Evolutionary conservation across 2,888 invertebrate genomes (phyloP).

Genomic region (Drosophila affinis): DNA sequence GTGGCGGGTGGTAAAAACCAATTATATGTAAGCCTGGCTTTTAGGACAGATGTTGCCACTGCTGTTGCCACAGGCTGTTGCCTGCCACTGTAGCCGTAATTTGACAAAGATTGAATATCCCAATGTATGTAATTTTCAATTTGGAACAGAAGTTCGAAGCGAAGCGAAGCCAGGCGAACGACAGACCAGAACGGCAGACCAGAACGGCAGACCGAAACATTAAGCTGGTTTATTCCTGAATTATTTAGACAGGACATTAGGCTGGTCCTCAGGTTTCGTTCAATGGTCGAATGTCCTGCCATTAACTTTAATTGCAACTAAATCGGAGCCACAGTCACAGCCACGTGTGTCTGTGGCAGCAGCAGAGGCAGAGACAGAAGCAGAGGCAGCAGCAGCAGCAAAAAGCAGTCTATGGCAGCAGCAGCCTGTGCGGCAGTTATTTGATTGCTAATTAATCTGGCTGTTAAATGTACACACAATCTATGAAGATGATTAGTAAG

Average conservation of each 20-base stretch:
- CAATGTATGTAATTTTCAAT: conserved; percentile 43
- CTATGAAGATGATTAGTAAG: neutral
- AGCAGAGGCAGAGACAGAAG: neutral
- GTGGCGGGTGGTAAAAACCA: conserved; percentile 21
- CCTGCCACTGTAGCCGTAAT: conserved; percentile 15
- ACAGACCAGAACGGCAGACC: conserved; percentile 4
- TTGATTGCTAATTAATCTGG: neutral
- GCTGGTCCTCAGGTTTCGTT: neutral
- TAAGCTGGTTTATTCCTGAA: conserved; percentile 36
- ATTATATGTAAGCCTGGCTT: conserved; percentile 41
- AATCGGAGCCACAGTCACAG: conserved; percentile 11
- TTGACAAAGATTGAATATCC: conserved; percentile 48
- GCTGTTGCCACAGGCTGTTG: neutral
- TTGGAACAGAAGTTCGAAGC: conserved; percentile 22
- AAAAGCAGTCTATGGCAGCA: neutral
- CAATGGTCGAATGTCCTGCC: conserved; percentile 21
- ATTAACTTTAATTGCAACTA: conserved; percentile 35
- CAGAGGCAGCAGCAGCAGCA: no score
- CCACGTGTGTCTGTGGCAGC: conserved; percentile 1
- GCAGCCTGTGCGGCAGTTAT: neutral
- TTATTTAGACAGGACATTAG: conserved; percentile 37
- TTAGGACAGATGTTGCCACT: conserved; percentile 3
- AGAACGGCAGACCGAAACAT: conserved; percentile 3
- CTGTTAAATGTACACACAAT: neutral
- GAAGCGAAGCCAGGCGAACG: conserved; percentile 16